Percentiles rank a stretch among this genome's conserved stretches.
Conservation (phyloP, 2,888 invertebrate genomes). For the Oegoconia quadripuncta region DNA sequence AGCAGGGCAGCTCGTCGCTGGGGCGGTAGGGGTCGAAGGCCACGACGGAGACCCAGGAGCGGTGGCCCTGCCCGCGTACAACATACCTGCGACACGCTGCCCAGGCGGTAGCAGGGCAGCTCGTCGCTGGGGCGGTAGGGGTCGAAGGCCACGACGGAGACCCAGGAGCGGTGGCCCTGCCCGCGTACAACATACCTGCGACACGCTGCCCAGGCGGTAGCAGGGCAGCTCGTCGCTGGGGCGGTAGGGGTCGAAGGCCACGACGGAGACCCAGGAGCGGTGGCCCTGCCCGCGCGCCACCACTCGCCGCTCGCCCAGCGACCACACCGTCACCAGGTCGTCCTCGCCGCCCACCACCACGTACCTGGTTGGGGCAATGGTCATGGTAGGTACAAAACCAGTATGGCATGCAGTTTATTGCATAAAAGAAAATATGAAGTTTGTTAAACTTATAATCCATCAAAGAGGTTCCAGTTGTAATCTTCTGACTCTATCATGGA, state of each 20-base stretch:
- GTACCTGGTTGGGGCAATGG: too few relatives aligned
- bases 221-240: slow-evolving; percentile 81
- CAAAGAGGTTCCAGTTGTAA: too few relatives aligned
- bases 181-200: slow-evolving; percentile 97
- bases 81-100: slow-evolving; percentile 95
- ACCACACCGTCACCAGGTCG: slow-evolving; percentile 98
- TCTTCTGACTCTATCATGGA: too few relatives aligned
- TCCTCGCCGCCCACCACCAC: slow-evolving; percentile 99
- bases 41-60: slow-evolving; percentile 96
- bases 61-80: too few relatives aligned
- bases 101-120: slow-evolving; percentile 85
- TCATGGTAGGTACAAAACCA: too few relatives aligned
- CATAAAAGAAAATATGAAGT: too few relatives aligned
- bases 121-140: slow-evolving; percentile 74
- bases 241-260: slow-evolving; percentile 94
- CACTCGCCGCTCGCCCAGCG: slow-evolving; percentile 86
- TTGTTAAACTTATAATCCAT: too few relatives aligned
- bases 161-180: slow-evolving; percentile 99
- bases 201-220: slow-evolving; percentile 93
- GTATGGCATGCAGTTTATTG: too few relatives aligned
- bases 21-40: slow-evolving; percentile 80
- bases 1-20: slow-evolving; percentile 62
- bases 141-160: slow-evolving; percentile 85
- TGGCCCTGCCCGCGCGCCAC: slow-evolving; percentile 99
- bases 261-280: slow-evolving; percentile 98